Evolutionary conservation across 2,888 invertebrate genomes (phyloP), one percentile per base, ranked within the genome.

Genomic region (Bombyx huttoni): DNA sequence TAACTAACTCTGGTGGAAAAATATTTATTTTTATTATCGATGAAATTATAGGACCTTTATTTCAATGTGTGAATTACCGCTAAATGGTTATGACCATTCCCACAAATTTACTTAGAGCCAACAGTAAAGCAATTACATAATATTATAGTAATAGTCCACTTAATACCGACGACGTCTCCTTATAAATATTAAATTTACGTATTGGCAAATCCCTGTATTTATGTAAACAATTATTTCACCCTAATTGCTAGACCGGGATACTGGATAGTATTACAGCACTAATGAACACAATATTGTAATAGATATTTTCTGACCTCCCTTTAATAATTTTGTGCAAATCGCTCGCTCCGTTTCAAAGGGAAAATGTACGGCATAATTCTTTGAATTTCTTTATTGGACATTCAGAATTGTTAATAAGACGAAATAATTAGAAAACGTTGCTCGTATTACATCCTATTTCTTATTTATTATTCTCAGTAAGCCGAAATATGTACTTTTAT

Each of bases 241-340:
- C 63, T 87, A 85, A 87, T 86, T 86, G 85, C 77, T 74, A 65
- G 68, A 63, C 68, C 73, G 65, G 68, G 69, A 68, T 66, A 67
- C 69, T 58, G 73, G 64, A 60, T 80, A 71, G 58, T 60, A 62
- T 86, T 85, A 75, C 81, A 70, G 56, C 70, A 75, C 75, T 87
- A 88, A 87, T 85, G 87, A 88, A 81, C 79, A 74, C 71, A 81
- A 71, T 70, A 73, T 81, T 70, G 87, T 79, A 85, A 88, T 70
- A 75, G 85, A 88, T 86, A 87, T 81, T 86, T 83, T 82, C 80
- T 78, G 77, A 83, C 76, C 76, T 77, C 64, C 65, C 63, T 64
- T 40, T 73, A 70, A 75, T 73, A 71, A 68, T 62, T 58, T 64
- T 62, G 65, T 63, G 66, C 64, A 75, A 77, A 78, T 57, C 52